Base-by-base conservation (phyloP, 2,888 invertebrate species). In the Hemicrepidius hirtus region DNA sequence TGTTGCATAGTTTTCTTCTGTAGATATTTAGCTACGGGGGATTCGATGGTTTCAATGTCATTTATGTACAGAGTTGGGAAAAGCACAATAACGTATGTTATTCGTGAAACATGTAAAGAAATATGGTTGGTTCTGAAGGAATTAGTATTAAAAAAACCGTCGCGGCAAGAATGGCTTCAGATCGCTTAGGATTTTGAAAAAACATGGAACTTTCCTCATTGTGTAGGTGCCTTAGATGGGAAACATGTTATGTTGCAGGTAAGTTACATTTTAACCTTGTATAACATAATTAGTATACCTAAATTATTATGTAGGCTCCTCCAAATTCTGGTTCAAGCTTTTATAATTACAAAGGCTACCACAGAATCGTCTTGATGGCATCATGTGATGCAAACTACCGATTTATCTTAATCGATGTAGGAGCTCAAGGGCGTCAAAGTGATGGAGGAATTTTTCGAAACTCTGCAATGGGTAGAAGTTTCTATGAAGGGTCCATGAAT, bases 11-110 rank as follows among this genome's bases (percentile, higher is more conserved):
- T 32, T 32, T 6, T 32, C 9, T 32, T 20, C 18, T 50, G 6
- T 20, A 50, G 50, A 21, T 50, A 50, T 20, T 20, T 16, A 18
- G 50, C 50, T 6, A 50, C 18, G 7, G 50, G 18, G 4, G 50
- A 50, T 50, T 20, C 10, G 6, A 50, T 50, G 50, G 18, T 50
- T 50, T 50, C 50, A 10, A 13, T 50, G 50, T 50, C 50, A 18
- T 50, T 16, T 20, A 7, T 10, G 12, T 18, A 50, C 12, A 10
- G 50, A 50, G 12, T 50, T 50, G 50, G 50, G 10, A 50, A 50
- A 13, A 50, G 50, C 20, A 13, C 50, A 13, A 20, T 50, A 9
- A 32, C 32, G 32, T 50, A 10, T 4, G 21, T 13, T 21, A 50
- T 50, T 18, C 10, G 10, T 3, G 18, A 50, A 50, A 13, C 12